Percentiles rank a stretch among this genome's conserved stretches.
Conservation (phyloP, 2,797 vertebrate species). For the Adrianichthys oophorus region DNA sequence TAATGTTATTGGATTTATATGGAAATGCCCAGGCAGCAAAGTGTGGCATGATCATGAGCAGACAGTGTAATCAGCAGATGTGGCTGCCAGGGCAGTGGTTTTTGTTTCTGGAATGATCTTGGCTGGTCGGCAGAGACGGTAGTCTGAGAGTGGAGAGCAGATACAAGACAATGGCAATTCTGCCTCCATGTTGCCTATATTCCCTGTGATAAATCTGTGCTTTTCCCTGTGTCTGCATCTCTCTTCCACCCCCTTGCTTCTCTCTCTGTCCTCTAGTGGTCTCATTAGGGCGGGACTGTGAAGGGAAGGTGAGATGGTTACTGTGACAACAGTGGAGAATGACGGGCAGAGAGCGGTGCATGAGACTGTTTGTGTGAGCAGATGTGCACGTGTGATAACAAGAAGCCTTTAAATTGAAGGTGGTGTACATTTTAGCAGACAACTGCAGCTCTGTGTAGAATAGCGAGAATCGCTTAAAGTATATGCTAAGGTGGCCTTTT, state of each 20-base stretch:
- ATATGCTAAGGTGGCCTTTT: background rate
- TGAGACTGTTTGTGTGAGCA: slow-evolving; percentile 22
- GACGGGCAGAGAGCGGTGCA: slow-evolving; percentile 45
- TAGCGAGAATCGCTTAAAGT: slow-evolving; percentile 1
- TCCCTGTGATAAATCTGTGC: slow-evolving; percentile 61
- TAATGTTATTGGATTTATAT: slow-evolving; percentile 76
- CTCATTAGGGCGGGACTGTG: slow-evolving; percentile 78
- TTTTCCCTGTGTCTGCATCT: slow-evolving; percentile 59
- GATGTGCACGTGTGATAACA: slow-evolving; percentile 29
- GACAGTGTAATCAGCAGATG: slow-evolving; percentile 52
- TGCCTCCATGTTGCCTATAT: slow-evolving; percentile 53
- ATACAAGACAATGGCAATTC: slow-evolving; percentile 58
- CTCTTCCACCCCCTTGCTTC: slow-evolving; percentile 46
- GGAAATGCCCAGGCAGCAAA: slow-evolving; percentile 66
- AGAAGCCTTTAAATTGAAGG: slow-evolving; percentile 13
- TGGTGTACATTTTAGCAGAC: slow-evolving; percentile 10
- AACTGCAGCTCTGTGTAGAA: slow-evolving; percentile 12
- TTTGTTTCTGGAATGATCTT: slow-evolving; percentile 46
- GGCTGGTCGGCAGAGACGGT: slow-evolving; percentile 31
- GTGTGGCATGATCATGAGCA: slow-evolving; percentile 43
- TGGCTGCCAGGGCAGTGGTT: slow-evolving; percentile 40
- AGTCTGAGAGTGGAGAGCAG: slow-evolving; percentile 45
- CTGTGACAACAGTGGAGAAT: slow-evolving; percentile 80
- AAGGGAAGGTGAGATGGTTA: slow-evolving; percentile 81
- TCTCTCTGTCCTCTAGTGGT: slow-evolving; percentile 70